Conservation (phyloP, 2,797 vertebrate species). For the Pteropus rufus region DNA sequence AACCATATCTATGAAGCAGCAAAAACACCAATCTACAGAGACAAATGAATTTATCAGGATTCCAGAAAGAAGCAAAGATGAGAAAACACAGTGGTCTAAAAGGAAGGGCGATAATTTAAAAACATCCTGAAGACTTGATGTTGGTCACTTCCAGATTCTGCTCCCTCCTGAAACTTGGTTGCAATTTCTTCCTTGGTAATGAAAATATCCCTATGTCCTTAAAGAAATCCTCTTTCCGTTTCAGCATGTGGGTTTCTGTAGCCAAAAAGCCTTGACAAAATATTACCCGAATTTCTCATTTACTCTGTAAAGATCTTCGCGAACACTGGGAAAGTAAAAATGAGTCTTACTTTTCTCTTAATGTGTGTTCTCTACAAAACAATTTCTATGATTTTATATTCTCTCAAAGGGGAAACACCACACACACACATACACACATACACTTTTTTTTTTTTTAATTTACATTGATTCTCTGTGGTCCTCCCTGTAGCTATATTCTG, state of each 20-base stretch:
- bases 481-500: background rate
- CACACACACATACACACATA: background rate
- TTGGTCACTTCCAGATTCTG: background rate
- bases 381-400: background rate
- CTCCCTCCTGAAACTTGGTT: background rate
- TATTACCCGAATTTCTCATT: background rate
- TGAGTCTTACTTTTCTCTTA: background rate
- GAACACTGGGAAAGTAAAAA: background rate
- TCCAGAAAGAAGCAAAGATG: background rate
- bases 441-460: background rate
- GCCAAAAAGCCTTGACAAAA: background rate
- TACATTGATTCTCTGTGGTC: background rate
- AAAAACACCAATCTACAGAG: background rate
- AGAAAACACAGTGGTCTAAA: background rate
- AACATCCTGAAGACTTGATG: background rate
- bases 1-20: background rate
- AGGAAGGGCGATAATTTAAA: background rate
- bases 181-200: background rate
- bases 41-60: background rate
- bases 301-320: background rate
- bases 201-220: background rate
- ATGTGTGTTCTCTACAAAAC: background rate
- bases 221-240: background rate
- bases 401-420: background rate
- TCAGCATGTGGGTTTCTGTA: background rate